phyloP scores from a whole-genome alignment of 1,140 invertebrate species.

The Drosophila yakuba region DNA sequence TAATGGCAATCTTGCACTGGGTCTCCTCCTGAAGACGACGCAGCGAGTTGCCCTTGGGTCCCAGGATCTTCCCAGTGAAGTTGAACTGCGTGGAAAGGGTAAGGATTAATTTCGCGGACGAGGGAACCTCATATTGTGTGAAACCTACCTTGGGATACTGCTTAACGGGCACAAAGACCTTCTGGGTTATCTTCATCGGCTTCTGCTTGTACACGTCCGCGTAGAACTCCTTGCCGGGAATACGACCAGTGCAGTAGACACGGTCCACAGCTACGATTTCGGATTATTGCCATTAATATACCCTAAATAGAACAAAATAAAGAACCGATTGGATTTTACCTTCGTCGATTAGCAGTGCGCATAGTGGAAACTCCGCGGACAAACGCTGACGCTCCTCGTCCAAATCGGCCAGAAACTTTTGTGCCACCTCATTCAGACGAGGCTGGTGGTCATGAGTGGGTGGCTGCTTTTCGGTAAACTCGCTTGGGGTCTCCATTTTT shows the following conservation, averaged over 20 bases:
- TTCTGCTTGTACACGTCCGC: conserved; percentile 86
- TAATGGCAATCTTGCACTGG: conserved; percentile 95
- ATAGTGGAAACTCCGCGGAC: conserved; percentile 66
- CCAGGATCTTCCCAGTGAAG: conserved; percentile 96
- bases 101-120: background rate
- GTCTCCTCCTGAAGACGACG: conserved; percentile 95
- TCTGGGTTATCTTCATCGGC: conserved; percentile 91
- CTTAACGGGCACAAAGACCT: conserved; percentile 91
- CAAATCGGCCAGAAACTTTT: conserved; percentile 75
- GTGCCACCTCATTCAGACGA: conserved; percentile 73
- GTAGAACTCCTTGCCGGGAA: conserved; percentile 77
- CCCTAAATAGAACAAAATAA: background rate
- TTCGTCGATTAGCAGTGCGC: conserved; percentile 69
- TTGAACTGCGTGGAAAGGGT: conserved; percentile 89
- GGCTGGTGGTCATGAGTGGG: conserved; percentile 64
- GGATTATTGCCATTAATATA: background rate
- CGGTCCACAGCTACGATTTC: conserved; percentile 61
- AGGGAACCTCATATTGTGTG: background rate
- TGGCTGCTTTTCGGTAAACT: conserved; percentile 66
- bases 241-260: conserved; percentile 76
- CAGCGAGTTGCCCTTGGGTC: conserved; percentile 95
- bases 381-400: conserved; percentile 73
- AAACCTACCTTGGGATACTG: conserved; percentile 92
- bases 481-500: conserved; percentile 54
- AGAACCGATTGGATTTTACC: conserved; percentile 40